Evolutionary conservation across 2,113 vertebrate genomes (phyloP).

Genomic region (Chlorodrepanis virens): DNA sequence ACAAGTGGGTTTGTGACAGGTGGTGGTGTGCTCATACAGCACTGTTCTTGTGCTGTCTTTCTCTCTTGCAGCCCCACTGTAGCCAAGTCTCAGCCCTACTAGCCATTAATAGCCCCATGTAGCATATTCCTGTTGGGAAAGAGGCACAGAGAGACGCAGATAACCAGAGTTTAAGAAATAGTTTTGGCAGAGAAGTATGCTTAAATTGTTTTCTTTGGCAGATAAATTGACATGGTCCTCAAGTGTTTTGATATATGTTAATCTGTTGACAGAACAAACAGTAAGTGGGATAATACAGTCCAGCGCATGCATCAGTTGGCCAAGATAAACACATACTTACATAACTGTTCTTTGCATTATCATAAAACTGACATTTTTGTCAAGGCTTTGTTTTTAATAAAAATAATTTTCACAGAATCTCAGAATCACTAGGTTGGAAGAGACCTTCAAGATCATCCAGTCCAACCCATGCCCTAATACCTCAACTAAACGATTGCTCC

Average conservation of each 20-base stretch:
- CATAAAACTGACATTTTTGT: slow-evolving; percentile 20
- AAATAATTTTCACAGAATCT: neutral
- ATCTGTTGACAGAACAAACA: slow-evolving; percentile 41
- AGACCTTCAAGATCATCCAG: neutral
- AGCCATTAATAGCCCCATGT: neutral
- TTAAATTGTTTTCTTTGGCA: slow-evolving; percentile 25
- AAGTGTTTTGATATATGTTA: slow-evolving; percentile 11
- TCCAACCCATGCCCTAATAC: neutral
- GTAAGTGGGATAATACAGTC: neutral
- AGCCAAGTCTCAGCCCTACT: neutral
- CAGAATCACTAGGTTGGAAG: neutral
- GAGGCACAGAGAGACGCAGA: neutral
- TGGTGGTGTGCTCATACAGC: neutral
- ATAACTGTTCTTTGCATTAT: slow-evolving; percentile 50
- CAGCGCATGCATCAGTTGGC: neutral
- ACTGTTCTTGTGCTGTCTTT: neutral
- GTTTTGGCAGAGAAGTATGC: neutral
- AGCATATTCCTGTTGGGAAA: neutral
- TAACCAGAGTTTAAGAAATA: neutral
- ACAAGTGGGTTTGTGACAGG: neutral
- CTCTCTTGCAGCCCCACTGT: neutral
- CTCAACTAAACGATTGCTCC: neutral
- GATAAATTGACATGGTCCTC: neutral
- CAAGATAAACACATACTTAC: slow-evolving; percentile 20
- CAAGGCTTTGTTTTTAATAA: slow-evolving; percentile 26